Base-by-base conservation (phyloP, 1,140 invertebrate genomes). In the Micrasema longulum region DNA sequence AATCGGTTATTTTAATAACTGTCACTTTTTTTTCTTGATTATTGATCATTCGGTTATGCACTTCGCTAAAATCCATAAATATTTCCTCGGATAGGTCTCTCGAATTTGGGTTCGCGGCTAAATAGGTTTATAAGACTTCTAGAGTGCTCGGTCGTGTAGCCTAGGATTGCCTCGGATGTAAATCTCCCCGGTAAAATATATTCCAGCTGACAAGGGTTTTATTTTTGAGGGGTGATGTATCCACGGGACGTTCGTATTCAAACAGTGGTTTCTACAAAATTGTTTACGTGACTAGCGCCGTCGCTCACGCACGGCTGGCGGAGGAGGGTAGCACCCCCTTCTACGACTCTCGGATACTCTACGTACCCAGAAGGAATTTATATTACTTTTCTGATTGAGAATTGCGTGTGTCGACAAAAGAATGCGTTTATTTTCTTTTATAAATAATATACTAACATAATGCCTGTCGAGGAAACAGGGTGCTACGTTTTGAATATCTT, bases 181-280 rank as follows among this genome's bases (percentile, higher is more conserved):
- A 71, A 71, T 60, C 69, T 67, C 38, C 53, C 35, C 50, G 71
- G 63, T 67, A 63, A 72, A 72, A 72, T 72, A 72, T 68, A 72
- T 72, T 72, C 64, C 62, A 72, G 64, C 64, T 72, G 71, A 72
- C 71, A 72, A 11, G 64, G 71, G 65, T 72, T 68, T 68, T 68
- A 68, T 72, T 67, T 64, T 62, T 48, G 12, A 3, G 65, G 71
- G 71, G 62, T 60, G 43, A 72, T 72, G 70, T 66, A 72, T 72
- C 70, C 70, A 43, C 53, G 65, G 47, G 65, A 64, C 71, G 71
- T 69, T 73, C 72, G 72, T 73, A 73, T 73, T 73, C 72, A 73
- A 73, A 73, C 72, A 70, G 57, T 69, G 72, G 66, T 73, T 73
- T 70, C 72, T 57, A 57, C 72, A 65, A 73, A 73, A 73, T 73